Evolutionary conservation across 2,888 invertebrate genomes (phyloP).

Genomic region (Pseudococcus jackbeardsleyi): DNA sequence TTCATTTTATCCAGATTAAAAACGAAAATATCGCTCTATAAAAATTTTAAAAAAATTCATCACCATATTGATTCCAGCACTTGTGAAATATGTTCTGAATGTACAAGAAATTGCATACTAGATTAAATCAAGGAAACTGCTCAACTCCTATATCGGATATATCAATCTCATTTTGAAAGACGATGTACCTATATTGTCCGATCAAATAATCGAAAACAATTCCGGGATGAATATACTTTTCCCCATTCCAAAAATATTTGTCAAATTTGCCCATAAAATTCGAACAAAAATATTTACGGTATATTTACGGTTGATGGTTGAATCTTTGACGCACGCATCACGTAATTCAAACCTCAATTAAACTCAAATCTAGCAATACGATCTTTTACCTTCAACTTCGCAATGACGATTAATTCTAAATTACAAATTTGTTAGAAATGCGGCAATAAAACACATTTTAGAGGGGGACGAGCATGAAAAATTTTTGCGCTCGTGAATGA

Average conservation of each 20-base stretch:
- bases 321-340: neutral
- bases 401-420: neutral
- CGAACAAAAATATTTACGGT: neutral
- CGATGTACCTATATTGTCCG: too few species aligned
- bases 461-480: neutral
- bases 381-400: conserved; percentile 47
- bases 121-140: too few species aligned
- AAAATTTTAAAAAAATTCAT: too few species aligned
- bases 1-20: too few species aligned
- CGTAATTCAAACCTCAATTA: neutral
- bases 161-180: too few species aligned
- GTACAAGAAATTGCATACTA: too few species aligned
- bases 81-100: too few species aligned
- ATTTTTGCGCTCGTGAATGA: conserved; percentile 22
- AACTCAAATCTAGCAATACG: neutral
- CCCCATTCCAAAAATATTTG: neutral
- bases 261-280: neutral
- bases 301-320: neutral
- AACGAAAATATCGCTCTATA: too few species aligned
- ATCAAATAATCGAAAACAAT: too few species aligned
- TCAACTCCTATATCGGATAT: too few species aligned
- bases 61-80: too few species aligned
- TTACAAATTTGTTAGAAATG: conserved; percentile 23
- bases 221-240: neutral
- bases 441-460: neutral